Evolutionary conservation across 2,113 vertebrate genomes (phyloP).

Genomic region (Nipponia nippon): DNA sequence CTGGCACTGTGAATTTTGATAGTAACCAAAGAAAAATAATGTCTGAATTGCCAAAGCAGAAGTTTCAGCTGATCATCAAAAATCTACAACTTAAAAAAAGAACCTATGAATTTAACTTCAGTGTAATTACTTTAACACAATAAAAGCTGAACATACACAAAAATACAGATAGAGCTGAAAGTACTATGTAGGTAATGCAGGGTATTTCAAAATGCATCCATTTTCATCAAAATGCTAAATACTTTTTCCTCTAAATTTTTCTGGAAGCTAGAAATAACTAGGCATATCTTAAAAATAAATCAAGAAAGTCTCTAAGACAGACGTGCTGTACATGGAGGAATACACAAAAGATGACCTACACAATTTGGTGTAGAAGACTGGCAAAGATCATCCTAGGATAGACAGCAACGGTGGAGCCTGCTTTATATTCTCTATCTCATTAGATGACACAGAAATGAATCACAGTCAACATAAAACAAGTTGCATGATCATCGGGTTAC

Average conservation of each 20-base stretch:
- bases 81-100: background rate
- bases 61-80: background rate
- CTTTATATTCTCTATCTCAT: background rate
- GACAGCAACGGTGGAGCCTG: fast-evolving
- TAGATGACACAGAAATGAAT: background rate
- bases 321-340: fast-evolving
- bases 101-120: background rate
- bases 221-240: background rate
- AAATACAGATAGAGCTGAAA: background rate
- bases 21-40: background rate
- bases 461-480: background rate
- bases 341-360: background rate
- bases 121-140: background rate
- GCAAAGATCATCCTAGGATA: background rate
- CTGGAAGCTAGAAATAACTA: background rate
- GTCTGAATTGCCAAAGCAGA: background rate
- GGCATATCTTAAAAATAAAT: background rate
- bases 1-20: background rate
- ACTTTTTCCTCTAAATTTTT: background rate
- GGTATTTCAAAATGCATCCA: background rate
- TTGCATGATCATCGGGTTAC: fast-evolving
- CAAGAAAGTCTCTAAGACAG: background rate
- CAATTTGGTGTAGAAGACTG: background rate
- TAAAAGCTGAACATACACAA: background rate
- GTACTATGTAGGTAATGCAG: background rate